Evolutionary conservation across 2,888 invertebrate species (phyloP), one percentile per base, ranked within the genome.

Genomic region (Dynastes maya): DNA sequence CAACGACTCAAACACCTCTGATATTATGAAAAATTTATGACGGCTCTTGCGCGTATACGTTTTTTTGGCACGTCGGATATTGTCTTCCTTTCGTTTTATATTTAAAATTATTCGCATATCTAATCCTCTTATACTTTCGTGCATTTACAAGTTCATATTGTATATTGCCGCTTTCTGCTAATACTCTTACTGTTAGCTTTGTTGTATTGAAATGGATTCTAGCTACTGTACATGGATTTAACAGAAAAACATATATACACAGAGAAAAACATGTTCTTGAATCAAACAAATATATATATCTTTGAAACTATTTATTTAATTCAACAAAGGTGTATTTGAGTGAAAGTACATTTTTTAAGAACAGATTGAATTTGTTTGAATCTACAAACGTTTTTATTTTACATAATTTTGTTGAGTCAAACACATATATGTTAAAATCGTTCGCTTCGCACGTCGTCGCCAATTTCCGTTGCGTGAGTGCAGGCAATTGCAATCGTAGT

Each of bases 1-100:
- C 86, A 85, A 86, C 83, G 74, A 83, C 84, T 85, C 85, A 84
- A 87, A 86, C 86, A 85, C 86, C 86, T 85, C 81, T 82, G 81
- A 84, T 85, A 83, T 79, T 80, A 86, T 87, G 85, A 86, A 87
- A 87, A 86, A 87, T 87, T 85, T 86, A 87, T 87, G 85, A 85
- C 79, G 81, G 67, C 84, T 81, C 81, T 82, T 27, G 49, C 29
- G 45, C n/a, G 45, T 61, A 74, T 27, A 45, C 27, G 27, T 22
- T 6, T 51, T 8, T 45, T 49, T 45, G 22, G 11, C 45, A 13
- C 8, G 22, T 58, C 61, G 72, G 45, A n/a, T 45, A 74, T 74
- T 74, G 61, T 74, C 72, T 74, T 45, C 85, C 82, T 85, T 84
- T 83, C 84, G 84, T 84, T 76, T 80, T 72, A 53, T 71, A 68